phyloP scores from a whole-genome alignment of 1,140 invertebrate species.

The Neodiprion virginianus region DNA sequence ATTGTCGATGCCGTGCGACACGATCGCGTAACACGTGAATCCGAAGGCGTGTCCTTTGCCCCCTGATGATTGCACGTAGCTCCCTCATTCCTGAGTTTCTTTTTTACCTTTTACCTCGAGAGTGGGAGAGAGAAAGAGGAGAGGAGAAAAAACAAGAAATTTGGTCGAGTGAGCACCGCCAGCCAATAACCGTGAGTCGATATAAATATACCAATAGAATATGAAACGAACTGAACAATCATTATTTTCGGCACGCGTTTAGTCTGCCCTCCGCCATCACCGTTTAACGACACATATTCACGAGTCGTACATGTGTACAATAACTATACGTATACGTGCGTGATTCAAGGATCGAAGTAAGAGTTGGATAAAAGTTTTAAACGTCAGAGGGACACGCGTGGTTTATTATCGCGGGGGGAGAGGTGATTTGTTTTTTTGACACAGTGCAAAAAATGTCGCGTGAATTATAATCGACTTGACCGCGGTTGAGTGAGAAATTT shows the following conservation, averaged over 20 bases:
- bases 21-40: no score
- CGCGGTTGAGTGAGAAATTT: no score
- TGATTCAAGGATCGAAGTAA: no score
- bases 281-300: neutral
- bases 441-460: no score
- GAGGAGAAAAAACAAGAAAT: neutral
- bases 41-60: neutral
- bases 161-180: neutral
- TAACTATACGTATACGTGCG: no score
- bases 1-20: no score
- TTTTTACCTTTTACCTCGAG: neutral
- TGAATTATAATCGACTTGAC: no score
- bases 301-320: neutral
- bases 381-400: no score
- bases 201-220: neutral
- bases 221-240: neutral
- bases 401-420: no score
- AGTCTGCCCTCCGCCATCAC: neutral
- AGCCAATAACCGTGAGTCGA: neutral
- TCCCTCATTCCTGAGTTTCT: neutral
- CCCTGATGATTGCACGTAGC: no score
- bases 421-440: no score
- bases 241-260: neutral
- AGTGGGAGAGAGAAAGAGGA: neutral
- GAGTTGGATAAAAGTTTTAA: no score